phyloP scores from a whole-genome alignment of 2,113 vertebrate species.

The Antennarius striatus region DNA sequence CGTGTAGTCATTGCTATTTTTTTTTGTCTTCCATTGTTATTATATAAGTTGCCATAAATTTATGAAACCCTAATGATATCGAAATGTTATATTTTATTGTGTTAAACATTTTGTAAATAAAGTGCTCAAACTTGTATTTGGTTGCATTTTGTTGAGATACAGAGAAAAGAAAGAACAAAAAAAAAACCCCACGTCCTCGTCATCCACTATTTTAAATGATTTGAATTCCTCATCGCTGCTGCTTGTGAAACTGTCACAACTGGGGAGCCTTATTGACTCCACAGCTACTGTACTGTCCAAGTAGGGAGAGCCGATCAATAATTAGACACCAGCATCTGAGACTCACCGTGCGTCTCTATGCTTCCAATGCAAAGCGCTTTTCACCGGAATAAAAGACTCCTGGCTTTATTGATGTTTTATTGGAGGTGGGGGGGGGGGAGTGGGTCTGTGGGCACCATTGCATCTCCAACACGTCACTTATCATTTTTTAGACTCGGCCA shows the following conservation, averaged over 20 bases:
- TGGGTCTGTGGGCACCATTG: constrained; percentile 49
- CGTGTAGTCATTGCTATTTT: constrained; percentile 73
- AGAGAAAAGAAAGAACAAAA: background rate
- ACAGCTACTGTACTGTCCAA: constrained; percentile 57
- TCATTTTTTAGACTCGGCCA: constrained; percentile 23
- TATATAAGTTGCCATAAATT: constrained; percentile 77
- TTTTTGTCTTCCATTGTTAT: constrained; percentile 76
- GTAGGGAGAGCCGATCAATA: constrained; percentile 62
- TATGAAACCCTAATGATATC: constrained; percentile 82
- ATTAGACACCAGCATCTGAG: constrained; percentile 70
- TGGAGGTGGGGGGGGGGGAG: constrained; percentile 44
- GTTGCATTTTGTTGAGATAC: constrained; percentile 29
- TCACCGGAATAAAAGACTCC: constrained; percentile 55
- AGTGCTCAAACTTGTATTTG: constrained; percentile 78
- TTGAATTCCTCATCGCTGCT: constrained; percentile 36
- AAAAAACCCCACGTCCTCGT: background rate
- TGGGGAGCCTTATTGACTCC: constrained; percentile 58
- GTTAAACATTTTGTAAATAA: constrained; percentile 89
- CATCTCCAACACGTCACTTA: constrained; percentile 52
- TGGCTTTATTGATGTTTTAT: constrained; percentile 63
- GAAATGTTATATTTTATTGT: constrained; percentile 90
- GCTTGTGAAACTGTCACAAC: constrained; percentile 39
- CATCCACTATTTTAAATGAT: constrained; percentile 26
- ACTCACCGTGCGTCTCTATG: constrained; percentile 66
- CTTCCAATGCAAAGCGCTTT: constrained; percentile 68